phyloP scores from a whole-genome alignment of 2,797 vertebrate genomes.

The Acipenser ruthenus region DNA sequence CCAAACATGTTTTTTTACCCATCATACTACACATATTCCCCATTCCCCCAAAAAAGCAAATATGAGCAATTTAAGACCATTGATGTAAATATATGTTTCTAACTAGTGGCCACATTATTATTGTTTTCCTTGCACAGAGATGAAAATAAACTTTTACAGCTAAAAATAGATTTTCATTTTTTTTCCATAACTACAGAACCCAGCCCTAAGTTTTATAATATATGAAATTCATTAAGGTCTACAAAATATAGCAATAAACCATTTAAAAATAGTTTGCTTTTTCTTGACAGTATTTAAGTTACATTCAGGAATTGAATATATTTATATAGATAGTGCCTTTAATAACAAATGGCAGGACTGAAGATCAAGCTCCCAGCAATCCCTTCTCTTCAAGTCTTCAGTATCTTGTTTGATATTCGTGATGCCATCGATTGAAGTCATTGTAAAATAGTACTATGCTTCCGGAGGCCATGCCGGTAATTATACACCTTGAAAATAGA shows the following conservation, averaged over 20 bases:
- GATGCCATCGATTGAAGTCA: conserved; percentile 96
- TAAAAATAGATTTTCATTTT: conserved; percentile 84
- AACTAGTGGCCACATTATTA: conserved; percentile 37
- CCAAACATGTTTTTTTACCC: conserved; percentile 24
- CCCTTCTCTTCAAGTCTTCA: conserved; percentile 42
- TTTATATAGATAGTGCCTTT: conserved; percentile 46
- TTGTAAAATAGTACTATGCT: conserved; percentile 99
- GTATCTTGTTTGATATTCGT: conserved; percentile 93
- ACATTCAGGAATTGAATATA: conserved; percentile 67
- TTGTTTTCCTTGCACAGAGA: conserved; percentile 37
- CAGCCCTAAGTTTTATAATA: conserved; percentile 55
- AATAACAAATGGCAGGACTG: conserved; percentile 30
- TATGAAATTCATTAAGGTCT: conserved; percentile 82
- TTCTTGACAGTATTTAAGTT: conserved; percentile 62
- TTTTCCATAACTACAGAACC: conserved; percentile 70
- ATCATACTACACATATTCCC: conserved; percentile 21
- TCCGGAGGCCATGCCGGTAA: conserved; percentile 92
- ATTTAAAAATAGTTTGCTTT: conserved; percentile 89
- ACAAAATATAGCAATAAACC: conserved; percentile 97
- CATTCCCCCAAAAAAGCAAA: conserved; percentile 53
- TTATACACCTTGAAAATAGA: conserved; percentile 72
- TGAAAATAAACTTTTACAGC: conserved; percentile 79
- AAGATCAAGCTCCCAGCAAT: conserved; percentile 12
- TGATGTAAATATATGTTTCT: conserved; percentile 36
- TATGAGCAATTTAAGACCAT: conserved; percentile 43